These are phyloP conservation scores for Hylaeus volcanicus DNA, from an alignment of 1,140 invertebrate species.

Conservation along the genomic window DNA sequence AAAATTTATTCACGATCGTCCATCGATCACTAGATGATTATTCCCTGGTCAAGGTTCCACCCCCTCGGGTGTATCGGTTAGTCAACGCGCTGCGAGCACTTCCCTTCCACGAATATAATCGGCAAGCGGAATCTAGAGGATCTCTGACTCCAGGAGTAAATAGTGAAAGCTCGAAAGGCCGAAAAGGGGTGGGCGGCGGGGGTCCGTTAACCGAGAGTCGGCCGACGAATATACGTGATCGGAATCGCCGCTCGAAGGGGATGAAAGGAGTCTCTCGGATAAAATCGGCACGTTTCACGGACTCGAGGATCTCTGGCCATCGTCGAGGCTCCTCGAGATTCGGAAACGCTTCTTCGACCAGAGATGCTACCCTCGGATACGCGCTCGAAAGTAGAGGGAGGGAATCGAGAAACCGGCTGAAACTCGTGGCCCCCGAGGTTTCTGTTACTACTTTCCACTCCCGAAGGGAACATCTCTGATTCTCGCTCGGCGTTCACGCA, in stretches of 20 bases:
- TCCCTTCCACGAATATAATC: constrained; percentile 49
- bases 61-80: constrained; percentile 20
- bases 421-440: not conserved
- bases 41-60: constrained; percentile 31
- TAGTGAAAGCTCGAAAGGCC: constrained; percentile 39
- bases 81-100: constrained; percentile 23
- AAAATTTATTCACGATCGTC: too few species aligned
- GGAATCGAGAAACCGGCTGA: not conserved
- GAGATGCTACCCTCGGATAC: constrained; percentile 53
- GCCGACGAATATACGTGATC: constrained; percentile 59
- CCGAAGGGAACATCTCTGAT: constrained; percentile 19
- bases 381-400: not conserved
- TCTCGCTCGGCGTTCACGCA: constrained; percentile 7
- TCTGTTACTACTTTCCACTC: not conserved
- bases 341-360: constrained; percentile 48
- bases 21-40: too few species aligned
- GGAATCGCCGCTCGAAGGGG: constrained; percentile 54
- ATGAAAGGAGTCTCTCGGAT: constrained; percentile 62
- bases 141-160: constrained; percentile 46
- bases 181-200: not conserved
- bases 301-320: constrained; percentile 25
- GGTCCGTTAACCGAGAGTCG: constrained; percentile 54
- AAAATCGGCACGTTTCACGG: constrained; percentile 64
- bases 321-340: constrained; percentile 37
- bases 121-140: constrained; percentile 33